Evolutionary conservation across 2,113 vertebrate genomes (phyloP).

Genomic region (Lepidothrix coronata): DNA sequence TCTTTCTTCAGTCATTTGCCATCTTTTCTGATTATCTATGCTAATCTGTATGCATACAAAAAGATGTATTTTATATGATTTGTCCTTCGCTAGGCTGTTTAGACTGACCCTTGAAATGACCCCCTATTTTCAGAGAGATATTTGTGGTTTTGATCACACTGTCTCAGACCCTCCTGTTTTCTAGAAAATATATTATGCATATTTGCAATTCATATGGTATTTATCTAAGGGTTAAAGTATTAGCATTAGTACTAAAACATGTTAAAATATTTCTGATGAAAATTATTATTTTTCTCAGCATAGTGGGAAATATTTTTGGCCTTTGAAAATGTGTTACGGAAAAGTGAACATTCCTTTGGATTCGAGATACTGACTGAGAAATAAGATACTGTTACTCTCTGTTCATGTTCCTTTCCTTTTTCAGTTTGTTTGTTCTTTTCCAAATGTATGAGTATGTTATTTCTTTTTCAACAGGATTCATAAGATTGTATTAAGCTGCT

Average conservation of each 20-base stretch:
- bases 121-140: background rate
- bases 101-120: background rate
- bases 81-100: background rate
- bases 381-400: background rate
- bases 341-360: background rate
- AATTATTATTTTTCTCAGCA: background rate
- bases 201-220: background rate
- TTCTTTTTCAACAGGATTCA: background rate
- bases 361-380: background rate
- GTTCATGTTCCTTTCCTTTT: background rate
- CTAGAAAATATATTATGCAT: background rate
- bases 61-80: background rate
- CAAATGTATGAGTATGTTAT: background rate
- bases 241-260: background rate
- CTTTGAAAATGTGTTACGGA: background rate
- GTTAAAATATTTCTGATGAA: background rate
- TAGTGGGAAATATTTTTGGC: background rate
- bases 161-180: background rate
- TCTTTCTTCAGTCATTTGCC: background rate
- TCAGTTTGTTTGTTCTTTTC: background rate
- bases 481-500: background rate
- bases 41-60: background rate
- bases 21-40: background rate
- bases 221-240: background rate
- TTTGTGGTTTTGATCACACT: background rate